phyloP scores from a whole-genome alignment of 2,797 vertebrate species.

The Pyrocephalus nanus region DNA sequence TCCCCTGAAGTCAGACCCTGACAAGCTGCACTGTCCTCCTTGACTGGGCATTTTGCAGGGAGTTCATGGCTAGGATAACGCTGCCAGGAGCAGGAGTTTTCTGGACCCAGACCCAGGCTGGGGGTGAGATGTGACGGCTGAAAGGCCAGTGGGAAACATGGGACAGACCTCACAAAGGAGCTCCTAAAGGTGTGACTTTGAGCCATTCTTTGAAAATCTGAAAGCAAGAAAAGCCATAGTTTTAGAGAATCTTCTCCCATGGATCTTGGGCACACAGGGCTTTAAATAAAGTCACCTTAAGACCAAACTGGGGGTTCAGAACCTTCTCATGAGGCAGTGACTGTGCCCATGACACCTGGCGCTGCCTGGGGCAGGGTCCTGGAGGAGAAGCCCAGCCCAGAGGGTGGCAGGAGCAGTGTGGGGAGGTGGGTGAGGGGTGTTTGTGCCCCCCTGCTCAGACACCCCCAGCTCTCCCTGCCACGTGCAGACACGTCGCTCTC shows the following conservation, averaged over 20 bases:
- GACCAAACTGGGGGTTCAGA: background rate
- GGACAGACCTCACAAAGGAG: background rate
- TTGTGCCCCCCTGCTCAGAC: background rate
- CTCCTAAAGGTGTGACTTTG: background rate
- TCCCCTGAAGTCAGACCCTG: background rate
- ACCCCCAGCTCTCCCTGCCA: background rate
- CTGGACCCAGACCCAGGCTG: background rate
- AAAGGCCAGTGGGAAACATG: background rate
- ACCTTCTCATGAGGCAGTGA: background rate
- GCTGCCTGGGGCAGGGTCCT: background rate
- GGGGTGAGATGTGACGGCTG: background rate
- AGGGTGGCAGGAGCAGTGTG: background rate
- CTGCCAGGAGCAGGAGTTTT: background rate
- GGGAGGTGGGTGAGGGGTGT: background rate
- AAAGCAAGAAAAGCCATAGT: background rate
- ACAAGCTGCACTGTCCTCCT: background rate
- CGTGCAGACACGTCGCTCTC: background rate
- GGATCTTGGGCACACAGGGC: background rate
- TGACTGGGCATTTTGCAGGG: background rate
- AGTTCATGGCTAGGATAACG: background rate
- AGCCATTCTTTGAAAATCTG: background rate
- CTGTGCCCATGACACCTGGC: fast-evolving
- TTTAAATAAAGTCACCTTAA: background rate
- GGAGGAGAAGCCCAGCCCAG: background rate
- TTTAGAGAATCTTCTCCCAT: background rate